phyloP scores from a whole-genome alignment of 2,797 vertebrate species.

The Falco rusticolus region DNA sequence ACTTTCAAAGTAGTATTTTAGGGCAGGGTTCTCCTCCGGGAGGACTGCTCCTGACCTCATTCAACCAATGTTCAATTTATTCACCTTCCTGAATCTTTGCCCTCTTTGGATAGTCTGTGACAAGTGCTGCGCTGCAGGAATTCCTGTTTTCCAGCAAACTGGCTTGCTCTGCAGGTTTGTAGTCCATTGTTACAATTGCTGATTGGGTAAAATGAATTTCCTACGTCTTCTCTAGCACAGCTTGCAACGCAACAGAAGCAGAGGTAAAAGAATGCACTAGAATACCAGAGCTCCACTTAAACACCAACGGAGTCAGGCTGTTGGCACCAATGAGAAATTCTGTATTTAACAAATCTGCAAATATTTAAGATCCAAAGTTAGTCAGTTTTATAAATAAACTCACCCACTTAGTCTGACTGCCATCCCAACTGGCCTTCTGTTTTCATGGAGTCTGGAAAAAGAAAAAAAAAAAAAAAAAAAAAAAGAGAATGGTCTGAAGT shows the following conservation, averaged over 20 bases:
- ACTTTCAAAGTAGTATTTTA: constrained; percentile 64
- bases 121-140: constrained; percentile 70
- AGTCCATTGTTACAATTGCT: constrained; percentile 71
- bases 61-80: constrained; percentile 67
- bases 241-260: constrained; percentile 71
- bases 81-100: constrained; percentile 73
- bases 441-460: constrained; percentile 34
- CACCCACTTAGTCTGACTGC: constrained; percentile 57
- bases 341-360: constrained; percentile 69
- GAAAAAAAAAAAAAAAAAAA: not conserved
- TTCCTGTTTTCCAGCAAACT: constrained; percentile 72
- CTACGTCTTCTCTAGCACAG: constrained; percentile 73
- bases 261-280: constrained; percentile 74
- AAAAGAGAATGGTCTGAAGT: constrained; percentile 32
- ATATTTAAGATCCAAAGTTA: constrained; percentile 49
- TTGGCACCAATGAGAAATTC: constrained; percentile 73
- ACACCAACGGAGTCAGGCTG: constrained; percentile 72
- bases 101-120: constrained; percentile 73
- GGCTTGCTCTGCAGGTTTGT: constrained; percentile 71
- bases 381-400: constrained; percentile 59
- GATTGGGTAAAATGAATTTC: constrained; percentile 72
- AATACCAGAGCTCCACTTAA: constrained; percentile 73
- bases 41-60: constrained; percentile 66
- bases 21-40: constrained; percentile 54
- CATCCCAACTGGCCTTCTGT: constrained; percentile 40